Conservation (phyloP, 1,140 invertebrate genomes). For the Aphelenchoides fujianensis region DNA sequence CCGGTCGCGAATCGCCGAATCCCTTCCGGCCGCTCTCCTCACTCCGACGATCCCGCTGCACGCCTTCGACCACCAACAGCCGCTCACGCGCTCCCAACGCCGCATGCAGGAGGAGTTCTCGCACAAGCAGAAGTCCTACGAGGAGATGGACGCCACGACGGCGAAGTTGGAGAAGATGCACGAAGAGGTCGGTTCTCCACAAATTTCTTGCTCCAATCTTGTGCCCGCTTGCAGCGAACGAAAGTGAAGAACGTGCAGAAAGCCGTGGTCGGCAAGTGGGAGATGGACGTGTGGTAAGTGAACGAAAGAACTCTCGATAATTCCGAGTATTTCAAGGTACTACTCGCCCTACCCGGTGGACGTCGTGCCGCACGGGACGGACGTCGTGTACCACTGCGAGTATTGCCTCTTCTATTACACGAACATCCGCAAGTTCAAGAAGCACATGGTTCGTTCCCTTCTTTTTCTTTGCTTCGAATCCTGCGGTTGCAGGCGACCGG, state of each 20-base stretch:
- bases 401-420: constrained; percentile 97
- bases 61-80: constrained; percentile 69
- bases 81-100: constrained; percentile 91
- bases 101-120: constrained; percentile 97
- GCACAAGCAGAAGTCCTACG: constrained; percentile 82
- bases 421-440: constrained; percentile 82
- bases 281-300: constrained; percentile 78
- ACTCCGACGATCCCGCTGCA: constrained; percentile 38
- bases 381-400: constrained; percentile 95
- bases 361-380: constrained; percentile 72
- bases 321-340: constrained; percentile 66
- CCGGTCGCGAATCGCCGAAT: constrained; percentile 41
- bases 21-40: constrained; percentile 42
- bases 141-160: constrained; percentile 93
- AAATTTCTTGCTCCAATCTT: constrained; percentile 9
- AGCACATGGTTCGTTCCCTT: constrained; percentile 76
- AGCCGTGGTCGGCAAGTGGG: constrained; percentile 74
- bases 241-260: constrained; percentile 92
- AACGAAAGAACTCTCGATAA: background rate
- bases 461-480: too few species aligned
- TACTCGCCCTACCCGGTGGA: constrained; percentile 96
- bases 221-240: constrained; percentile 62
- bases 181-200: constrained; percentile 87
- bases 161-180: constrained; percentile 96
- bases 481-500: constrained; percentile 65